Evolutionary conservation across 2,797 vertebrate species (phyloP).

Genomic region (Poliocrania exsul): DNA sequence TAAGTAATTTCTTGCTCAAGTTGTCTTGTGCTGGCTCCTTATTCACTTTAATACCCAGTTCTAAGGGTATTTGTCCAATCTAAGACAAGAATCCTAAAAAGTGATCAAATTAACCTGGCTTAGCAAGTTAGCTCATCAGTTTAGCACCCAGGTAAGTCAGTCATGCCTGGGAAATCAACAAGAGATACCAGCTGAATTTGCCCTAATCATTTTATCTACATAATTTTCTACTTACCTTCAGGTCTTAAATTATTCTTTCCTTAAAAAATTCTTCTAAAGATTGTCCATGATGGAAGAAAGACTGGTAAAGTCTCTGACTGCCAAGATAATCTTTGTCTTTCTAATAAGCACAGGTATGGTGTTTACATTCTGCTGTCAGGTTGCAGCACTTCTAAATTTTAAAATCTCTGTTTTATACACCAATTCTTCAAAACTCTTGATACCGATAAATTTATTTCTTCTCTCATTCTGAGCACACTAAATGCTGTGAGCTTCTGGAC

Average conservation of each 20-base stretch:
- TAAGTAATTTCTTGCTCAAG: not conserved
- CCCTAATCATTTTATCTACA: not conserved
- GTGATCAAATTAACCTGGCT: not conserved
- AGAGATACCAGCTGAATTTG: not conserved
- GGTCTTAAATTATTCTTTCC: not conserved
- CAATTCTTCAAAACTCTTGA: not conserved
- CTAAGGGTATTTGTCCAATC: not conserved
- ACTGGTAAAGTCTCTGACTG: not conserved
- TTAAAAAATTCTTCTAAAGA: slow-evolving; percentile 1
- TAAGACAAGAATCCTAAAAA: not conserved
- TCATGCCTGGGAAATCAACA: not conserved
- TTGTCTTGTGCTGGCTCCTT: not conserved
- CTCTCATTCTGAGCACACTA: not conserved
- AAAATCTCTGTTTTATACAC: not conserved
- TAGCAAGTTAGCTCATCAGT: not conserved
- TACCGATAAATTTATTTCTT: not conserved
- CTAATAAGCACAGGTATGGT: not conserved
- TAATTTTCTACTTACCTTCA: not conserved
- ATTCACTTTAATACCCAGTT: not conserved
- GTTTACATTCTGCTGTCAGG: not conserved
- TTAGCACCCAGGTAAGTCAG: not conserved
- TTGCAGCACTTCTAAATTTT: not conserved
- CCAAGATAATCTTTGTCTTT: not conserved
- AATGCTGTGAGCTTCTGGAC: not conserved
- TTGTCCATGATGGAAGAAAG: not conserved